phyloP scores from a whole-genome alignment of 2,888 invertebrate species.

The Himalopsyche kuldschensis region DNA sequence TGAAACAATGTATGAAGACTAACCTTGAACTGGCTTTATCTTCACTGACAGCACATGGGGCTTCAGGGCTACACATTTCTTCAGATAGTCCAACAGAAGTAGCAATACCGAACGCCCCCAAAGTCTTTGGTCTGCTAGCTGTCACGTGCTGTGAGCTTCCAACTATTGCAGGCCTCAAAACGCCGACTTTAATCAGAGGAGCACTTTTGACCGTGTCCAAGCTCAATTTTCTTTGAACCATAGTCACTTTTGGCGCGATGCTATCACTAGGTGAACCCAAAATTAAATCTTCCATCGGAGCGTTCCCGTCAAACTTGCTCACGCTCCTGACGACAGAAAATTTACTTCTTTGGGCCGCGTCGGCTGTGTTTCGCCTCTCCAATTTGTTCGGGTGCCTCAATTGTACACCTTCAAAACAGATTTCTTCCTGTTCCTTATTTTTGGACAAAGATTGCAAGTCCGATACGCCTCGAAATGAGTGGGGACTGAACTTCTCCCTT shows the following conservation, averaged over 20 bases:
- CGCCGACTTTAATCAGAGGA: neutral
- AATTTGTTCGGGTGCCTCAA: constrained; percentile 43
- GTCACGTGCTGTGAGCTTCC: neutral
- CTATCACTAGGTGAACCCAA: neutral
- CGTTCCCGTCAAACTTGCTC: neutral
- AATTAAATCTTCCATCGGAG: neutral
- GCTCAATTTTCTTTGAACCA: constrained; percentile 33
- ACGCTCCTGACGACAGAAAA: constrained; percentile 14
- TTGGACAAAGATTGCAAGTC: constrained; percentile 54
- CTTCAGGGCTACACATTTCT: neutral
- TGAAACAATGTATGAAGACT: neutral
- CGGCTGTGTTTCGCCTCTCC: constrained; percentile 56
- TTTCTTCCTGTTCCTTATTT: constrained; percentile 28
- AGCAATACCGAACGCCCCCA: constrained; percentile 14
- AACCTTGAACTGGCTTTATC: neutral
- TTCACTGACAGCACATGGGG: neutral
- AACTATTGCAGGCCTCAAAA: neutral
- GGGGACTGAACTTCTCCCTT: constrained; percentile 83
- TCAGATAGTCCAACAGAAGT: constrained; percentile 12
- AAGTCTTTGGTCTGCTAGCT: constrained; percentile 17
- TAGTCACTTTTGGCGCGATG: constrained; percentile 18
- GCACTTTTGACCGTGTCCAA: constrained; percentile 11
- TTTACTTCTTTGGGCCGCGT: constrained; percentile 50
- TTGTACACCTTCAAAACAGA: constrained; percentile 42
- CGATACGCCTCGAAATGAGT: constrained; percentile 70